Conservation (phyloP, 2,888 invertebrate species). For the Masnerella sp. region DNA sequence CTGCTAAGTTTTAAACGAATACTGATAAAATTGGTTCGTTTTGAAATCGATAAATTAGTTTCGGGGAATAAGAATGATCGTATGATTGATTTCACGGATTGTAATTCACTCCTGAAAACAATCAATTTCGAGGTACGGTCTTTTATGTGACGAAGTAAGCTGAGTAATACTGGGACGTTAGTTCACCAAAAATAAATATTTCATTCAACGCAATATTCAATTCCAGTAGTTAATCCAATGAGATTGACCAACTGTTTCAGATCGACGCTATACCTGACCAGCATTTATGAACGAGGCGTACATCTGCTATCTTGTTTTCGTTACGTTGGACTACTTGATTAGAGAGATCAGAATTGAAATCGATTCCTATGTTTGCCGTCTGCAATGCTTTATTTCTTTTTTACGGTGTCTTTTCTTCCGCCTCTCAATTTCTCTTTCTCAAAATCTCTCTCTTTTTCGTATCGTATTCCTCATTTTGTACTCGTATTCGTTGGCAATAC, state of each 20-base stretch:
- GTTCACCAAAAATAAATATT: constrained; percentile 56
- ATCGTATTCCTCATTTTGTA: constrained; percentile 56
- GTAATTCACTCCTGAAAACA: constrained; percentile 31
- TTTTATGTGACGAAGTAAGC: constrained; percentile 38
- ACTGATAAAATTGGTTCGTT: too few species aligned
- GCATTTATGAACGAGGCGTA: constrained; percentile 57
- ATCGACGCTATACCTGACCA: constrained; percentile 56
- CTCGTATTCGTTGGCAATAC: constrained; percentile 61
- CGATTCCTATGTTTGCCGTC: constrained; percentile 64
- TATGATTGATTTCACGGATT: too few species aligned
- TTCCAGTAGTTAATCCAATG: constrained; percentile 60
- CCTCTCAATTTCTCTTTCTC: constrained; percentile 56
- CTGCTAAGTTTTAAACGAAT: too few species aligned
- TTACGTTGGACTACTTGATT: constrained; percentile 72
- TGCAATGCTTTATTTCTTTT: constrained; percentile 55
- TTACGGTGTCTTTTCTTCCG: constrained; percentile 49
- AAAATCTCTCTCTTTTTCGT: constrained; percentile 55
- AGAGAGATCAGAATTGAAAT: constrained; percentile 76
- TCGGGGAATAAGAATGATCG: too few species aligned
- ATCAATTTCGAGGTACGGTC: constrained; percentile 37
- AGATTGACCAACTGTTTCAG: constrained; percentile 61
- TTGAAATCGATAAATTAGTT: too few species aligned
- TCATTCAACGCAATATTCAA: constrained; percentile 57
- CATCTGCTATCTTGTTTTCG: constrained; percentile 55
- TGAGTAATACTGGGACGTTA: constrained; percentile 47